Percentiles rank a stretch among this genome's conserved stretches.
These are phyloP conservation scores for Tetropium fuscum DNA, from an alignment of 2,888 invertebrate genomes.

Conservation along the genomic window DNA sequence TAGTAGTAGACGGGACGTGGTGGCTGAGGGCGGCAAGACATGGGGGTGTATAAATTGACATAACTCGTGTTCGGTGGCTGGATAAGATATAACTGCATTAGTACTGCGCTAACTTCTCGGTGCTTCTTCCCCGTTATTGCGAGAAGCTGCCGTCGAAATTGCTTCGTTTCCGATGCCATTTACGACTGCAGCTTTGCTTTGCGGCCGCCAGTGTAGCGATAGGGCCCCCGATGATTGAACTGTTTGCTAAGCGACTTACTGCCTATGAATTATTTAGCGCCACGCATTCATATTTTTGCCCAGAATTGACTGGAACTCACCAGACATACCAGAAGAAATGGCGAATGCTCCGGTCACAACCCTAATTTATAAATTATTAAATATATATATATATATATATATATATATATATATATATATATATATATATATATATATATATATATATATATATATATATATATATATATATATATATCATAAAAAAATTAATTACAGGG, in stretches of 20 bases:
- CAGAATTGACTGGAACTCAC: no score
- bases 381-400: no score
- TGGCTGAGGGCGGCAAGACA: constrained; percentile 20
- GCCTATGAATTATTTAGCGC: constrained; percentile 38
- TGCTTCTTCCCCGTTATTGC: constrained; percentile 27
- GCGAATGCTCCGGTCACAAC: no score
- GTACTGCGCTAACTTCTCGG: constrained; percentile 31
- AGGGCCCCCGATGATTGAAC: constrained; percentile 35
- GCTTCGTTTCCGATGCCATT: constrained; percentile 46
- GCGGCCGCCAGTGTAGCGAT: constrained; percentile 12
- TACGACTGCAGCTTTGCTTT: constrained; percentile 42
- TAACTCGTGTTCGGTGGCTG: constrained; percentile 53
- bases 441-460: no score
- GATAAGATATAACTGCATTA: constrained; percentile 57
- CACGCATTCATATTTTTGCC: no score
- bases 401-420: no score
- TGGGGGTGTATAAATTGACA: constrained; percentile 55
- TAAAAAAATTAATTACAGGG: no score
- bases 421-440: no score
- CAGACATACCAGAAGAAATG: no score
- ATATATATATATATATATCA: no score
- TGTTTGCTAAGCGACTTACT: constrained; percentile 33
- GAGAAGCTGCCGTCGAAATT: constrained; percentile 41
- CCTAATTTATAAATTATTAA: no score
- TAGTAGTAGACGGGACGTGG: constrained; percentile 28